Evolutionary conservation across 2,888 invertebrate species (phyloP).

Genomic region (Tetragnatha montana): DNA sequence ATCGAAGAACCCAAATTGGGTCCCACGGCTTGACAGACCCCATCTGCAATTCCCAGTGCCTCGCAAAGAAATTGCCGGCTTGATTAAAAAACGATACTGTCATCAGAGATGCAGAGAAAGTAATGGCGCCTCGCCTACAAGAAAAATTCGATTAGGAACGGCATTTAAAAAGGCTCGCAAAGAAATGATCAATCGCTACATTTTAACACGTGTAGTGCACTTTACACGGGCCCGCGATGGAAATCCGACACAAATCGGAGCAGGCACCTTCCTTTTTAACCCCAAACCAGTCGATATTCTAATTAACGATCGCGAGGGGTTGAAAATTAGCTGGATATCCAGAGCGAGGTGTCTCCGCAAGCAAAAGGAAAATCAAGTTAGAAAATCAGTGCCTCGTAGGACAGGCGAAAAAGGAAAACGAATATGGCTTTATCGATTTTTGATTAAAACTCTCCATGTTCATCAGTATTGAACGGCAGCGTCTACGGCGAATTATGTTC

Average conservation of each 20-base stretch:
- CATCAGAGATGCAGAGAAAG: constrained; percentile 37
- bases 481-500: constrained; percentile 67
- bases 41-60: constrained; percentile 33
- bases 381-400: constrained; percentile 65
- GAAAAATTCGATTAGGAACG: constrained; percentile 62
- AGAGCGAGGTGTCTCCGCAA: constrained; percentile 53
- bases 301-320: constrained; percentile 61
- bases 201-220: constrained; percentile 58
- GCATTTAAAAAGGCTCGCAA: constrained; percentile 50
- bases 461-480: constrained; percentile 69
- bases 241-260: constrained; percentile 60
- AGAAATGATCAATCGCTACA: constrained; percentile 64
- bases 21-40: background rate
- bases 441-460: constrained; percentile 69
- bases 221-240: constrained; percentile 57
- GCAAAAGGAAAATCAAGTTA: constrained; percentile 70
- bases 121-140: constrained; percentile 33
- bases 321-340: constrained; percentile 67
- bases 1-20: background rate
- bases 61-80: constrained; percentile 40
- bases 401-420: constrained; percentile 60
- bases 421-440: constrained; percentile 71
- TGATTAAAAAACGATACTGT: constrained; percentile 68
- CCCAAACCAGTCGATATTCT: constrained; percentile 68
- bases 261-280: constrained; percentile 60